Evolutionary conservation across 1,140 invertebrate genomes (phyloP), one percentile per base, ranked within the genome.

Genomic region (Microvelia longipes): DNA sequence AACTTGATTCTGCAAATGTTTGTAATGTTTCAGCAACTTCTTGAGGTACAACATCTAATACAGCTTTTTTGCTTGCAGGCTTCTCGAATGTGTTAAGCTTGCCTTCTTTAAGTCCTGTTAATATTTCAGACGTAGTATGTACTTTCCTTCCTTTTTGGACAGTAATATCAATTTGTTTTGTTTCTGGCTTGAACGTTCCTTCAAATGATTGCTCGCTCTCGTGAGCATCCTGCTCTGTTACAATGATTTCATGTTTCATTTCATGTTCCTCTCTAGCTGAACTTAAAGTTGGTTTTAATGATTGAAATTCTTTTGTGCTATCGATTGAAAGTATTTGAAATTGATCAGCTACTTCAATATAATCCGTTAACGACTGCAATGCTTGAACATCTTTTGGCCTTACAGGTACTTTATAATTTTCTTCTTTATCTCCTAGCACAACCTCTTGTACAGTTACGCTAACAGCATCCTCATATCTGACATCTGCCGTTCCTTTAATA

Each of bases 391-490:
- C 70, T 72, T 74, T 71, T 62, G 76, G 73, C 66, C 73, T 62
- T 71, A 77, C 75, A 68, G 70, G 72, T 61, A 74, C 29, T n/a
- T 26, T 68, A 69, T 70, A 75, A 2, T 66, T 61, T 25, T 60
- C 76, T 76, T 85, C 85, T 73, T 82, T 83, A 61, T 85, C 81
- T n/a, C 77, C 80, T 14, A 79, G 62, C 19, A 78, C 80, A n/a
- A 85, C 75, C 28, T 80, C 72, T 14, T 81, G 83, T n/a, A 85
- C 76, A 35, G 78, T 78, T 15, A 85, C 35, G 72, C 79, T 71
- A 75, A 83, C 79, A 14, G 79, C 81, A 24, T 81, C 72, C 28
- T 72, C 68, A 68, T 69, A 73, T 64, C 65, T 68, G 2, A 83
- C 30, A 25, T 77, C 77, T 5, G 84, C 84, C 66, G 66, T 80